phyloP scores from a whole-genome alignment of 2,797 vertebrate species.

The Siniperca obscura region DNA sequence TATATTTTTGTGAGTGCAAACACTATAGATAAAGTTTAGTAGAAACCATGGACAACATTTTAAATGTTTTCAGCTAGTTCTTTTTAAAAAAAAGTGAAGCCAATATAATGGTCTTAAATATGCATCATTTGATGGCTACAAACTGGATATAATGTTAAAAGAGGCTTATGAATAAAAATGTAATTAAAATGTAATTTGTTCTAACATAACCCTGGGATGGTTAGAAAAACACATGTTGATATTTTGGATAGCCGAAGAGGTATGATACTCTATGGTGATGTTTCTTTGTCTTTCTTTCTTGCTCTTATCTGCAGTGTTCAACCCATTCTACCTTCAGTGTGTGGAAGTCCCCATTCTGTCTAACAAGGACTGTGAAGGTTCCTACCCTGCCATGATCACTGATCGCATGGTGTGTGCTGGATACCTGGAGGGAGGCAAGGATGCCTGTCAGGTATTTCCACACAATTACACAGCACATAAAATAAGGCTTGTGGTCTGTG shows the following conservation, averaged over 20 bases:
- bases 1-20: not conserved
- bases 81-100: not conserved
- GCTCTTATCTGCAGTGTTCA: slow-evolving; percentile 76
- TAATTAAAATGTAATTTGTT: not conserved
- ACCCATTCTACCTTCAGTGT: slow-evolving; percentile 83
- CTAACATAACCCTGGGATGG: too few species aligned
- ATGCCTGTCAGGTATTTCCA: slow-evolving; percentile 82
- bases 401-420: slow-evolving; percentile 84
- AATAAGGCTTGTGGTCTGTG: not conserved
- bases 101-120: not conserved
- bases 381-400: slow-evolving; percentile 81
- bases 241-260: not conserved
- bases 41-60: not conserved
- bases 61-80: too few species aligned
- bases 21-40: not conserved
- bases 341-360: slow-evolving; percentile 81
- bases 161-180: not conserved
- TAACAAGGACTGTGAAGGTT: slow-evolving; percentile 67
- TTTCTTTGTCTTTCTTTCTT: slow-evolving; percentile 3
- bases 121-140: not conserved
- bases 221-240: too few species aligned
- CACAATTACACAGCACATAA: slow-evolving; percentile 5
- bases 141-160: not conserved
- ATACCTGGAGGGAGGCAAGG: slow-evolving; percentile 83
- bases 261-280: not conserved